Base-by-base conservation (phyloP, 1,140 invertebrate genomes). In the Acromyrmex heyeri region DNA sequence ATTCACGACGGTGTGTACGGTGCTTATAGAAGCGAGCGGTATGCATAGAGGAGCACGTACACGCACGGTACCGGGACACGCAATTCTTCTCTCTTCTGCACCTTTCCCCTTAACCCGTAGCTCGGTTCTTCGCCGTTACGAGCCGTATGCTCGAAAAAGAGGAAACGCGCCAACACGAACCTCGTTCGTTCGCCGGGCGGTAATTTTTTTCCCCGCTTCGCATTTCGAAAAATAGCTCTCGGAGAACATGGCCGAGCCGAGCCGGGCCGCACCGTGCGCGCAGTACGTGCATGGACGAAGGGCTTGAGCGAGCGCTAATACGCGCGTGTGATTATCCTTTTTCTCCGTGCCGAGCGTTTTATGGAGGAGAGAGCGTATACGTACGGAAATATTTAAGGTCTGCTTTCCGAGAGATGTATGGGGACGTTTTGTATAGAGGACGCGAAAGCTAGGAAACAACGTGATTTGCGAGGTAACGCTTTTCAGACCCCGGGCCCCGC, bases 321-420 rank as follows among this genome's bases (percentile, higher is more conserved):
- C 85, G 88, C 86, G 88, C 88, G 88, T 87, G 88, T 88, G 86
- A 89, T 90, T 90, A 90, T 90, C 87, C 73, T 90, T 90, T 90
- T 79, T 77, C 87, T 90, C 69, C 59, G 75, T 34, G 77, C 70
- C 64, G 30, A 57, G 24, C 77, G 76, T 70, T 87, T 77, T 86
- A 75, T 77, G 69, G 70, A 44, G 27, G 73, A 69, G 65, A 65
- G 64, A 65, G 62, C 14, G 14, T 38, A 64, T 85, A 89, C 88
- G 87, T 89, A 90, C 85, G 88, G 88, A 90, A 89, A 90, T 89
- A 89, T 90, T 90, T 90, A 90, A 90, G 88, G 88, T 87, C 77
- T 62, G 88, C 79, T 77, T 73, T 67, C 70, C 85, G 85, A 64
- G 78, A 87, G 70, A 88, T 88, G 75, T 69, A 88, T 24, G 70